These are phyloP conservation scores for Metaphire vulgaris DNA, from an alignment of 1,140 invertebrate genomes.

Conservation along the genomic window DNA sequence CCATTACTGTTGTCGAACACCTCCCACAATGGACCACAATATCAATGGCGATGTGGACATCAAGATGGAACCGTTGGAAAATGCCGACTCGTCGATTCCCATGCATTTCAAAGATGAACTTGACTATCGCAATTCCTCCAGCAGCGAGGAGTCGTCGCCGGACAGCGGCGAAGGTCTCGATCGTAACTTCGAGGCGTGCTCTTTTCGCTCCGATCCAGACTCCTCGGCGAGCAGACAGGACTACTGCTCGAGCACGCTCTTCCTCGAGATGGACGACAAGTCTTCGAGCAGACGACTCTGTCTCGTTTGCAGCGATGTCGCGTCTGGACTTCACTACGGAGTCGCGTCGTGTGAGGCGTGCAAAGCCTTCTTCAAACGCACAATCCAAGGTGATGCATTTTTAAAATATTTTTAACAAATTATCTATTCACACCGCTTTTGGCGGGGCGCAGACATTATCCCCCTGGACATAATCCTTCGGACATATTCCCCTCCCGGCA, in stretches of 20 bases:
- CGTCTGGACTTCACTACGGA: conserved; percentile 97
- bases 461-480: too few relatives aligned
- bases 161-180: not conserved
- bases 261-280: not conserved
- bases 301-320: conserved; percentile 91
- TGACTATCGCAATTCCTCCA: not conserved
- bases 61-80: not conserved
- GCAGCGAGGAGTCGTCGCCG: not conserved
- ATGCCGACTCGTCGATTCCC: not conserved
- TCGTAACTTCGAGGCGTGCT: not conserved
- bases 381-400: conserved; percentile 77
- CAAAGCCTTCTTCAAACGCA: conserved; percentile 97
- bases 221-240: not conserved
- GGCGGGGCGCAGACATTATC: too few relatives aligned
- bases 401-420: too few relatives aligned
- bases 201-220: not conserved
- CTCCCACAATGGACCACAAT: not conserved
- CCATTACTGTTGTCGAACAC: too few relatives aligned
- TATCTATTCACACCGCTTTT: too few relatives aligned
- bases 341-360: conserved; percentile 97
- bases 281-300: conserved; percentile 56
- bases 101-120: not conserved
- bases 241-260: not conserved
- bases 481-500: too few relatives aligned
- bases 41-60: not conserved